Evolutionary conservation across 2,888 invertebrate genomes (phyloP).

Genomic region (Scrobipalpa atriplicella): DNA sequence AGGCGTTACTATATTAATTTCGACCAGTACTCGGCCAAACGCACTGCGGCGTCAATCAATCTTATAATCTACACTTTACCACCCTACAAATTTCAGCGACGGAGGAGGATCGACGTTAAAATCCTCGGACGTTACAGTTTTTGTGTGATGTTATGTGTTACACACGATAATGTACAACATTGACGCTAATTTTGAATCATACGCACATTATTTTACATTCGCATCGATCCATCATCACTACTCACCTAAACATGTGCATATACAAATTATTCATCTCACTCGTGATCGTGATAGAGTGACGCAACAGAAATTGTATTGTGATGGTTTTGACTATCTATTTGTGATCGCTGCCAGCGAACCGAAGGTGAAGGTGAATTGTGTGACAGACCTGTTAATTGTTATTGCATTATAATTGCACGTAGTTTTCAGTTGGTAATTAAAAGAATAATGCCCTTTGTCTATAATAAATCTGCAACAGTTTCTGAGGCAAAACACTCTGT

Average conservation of each 20-base stretch:
- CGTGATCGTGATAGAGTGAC: constrained; percentile 12
- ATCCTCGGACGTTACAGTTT: no score
- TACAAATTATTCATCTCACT: constrained; percentile 2
- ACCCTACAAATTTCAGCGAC: no score
- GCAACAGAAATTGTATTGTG: constrained; percentile 16
- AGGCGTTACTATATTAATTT: no score
- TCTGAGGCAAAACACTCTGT: neutral
- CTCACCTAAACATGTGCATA: neutral
- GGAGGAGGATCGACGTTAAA: no score
- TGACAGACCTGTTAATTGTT: constrained; percentile 16
- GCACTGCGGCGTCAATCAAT: no score
- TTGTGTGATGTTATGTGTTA: no score
- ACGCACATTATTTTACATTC: neutral
- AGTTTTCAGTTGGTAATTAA: neutral
- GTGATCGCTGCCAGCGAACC: constrained; percentile 13
- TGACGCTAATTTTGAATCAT: neutral
- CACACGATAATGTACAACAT: neutral
- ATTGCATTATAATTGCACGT: neutral
- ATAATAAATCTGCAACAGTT: neutral
- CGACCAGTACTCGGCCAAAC: no score
- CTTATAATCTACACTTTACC: no score
- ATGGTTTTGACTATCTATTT: constrained; percentile 20
- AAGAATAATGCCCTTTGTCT: neutral
- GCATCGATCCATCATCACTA: neutral
- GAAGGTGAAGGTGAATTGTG: constrained; percentile 26